A percentile compares a stretch with the other conserved stretches of the same genome.
Evolutionary conservation across 2,113 vertebrate species (phyloP).

Genomic region (Craseonycteris thonglongyai): DNA sequence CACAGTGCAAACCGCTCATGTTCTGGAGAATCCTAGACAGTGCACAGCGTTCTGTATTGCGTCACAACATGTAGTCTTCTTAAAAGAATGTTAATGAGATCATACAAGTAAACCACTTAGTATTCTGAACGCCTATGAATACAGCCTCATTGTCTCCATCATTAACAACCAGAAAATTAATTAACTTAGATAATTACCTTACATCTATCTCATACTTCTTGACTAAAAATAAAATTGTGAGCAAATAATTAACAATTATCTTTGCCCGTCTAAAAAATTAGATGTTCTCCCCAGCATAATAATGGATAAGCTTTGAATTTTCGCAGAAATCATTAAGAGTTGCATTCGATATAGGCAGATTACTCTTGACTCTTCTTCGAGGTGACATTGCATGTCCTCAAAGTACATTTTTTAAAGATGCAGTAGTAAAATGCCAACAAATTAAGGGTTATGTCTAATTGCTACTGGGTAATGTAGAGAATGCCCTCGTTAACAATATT

Average conservation of each 20-base stretch:
- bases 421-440: neutral
- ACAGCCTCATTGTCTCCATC: neutral
- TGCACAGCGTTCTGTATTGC: neutral
- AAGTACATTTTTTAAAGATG: slow-evolving; percentile 13
- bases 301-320: slow-evolving; percentile 39
- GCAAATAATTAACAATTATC: slow-evolving; percentile 35
- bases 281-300: neutral
- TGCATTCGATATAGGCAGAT: neutral
- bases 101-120: neutral
- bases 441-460: neutral
- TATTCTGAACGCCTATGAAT: neutral
- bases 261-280: slow-evolving; percentile 39
- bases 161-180: slow-evolving; percentile 43
- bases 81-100: neutral
- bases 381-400: neutral
- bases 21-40: neutral
- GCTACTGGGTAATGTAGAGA: neutral
- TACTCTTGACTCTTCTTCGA: neutral
- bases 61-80: neutral
- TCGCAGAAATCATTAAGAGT: slow-evolving; percentile 46
- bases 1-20: neutral
- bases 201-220: neutral
- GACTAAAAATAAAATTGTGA: slow-evolving; percentile 36
- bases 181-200: slow-evolving; percentile 47
- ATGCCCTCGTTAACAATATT: slow-evolving; percentile 11